phyloP scores from a whole-genome alignment of 2,113 vertebrate genomes.

The Forbesichthys papilliferus region DNA sequence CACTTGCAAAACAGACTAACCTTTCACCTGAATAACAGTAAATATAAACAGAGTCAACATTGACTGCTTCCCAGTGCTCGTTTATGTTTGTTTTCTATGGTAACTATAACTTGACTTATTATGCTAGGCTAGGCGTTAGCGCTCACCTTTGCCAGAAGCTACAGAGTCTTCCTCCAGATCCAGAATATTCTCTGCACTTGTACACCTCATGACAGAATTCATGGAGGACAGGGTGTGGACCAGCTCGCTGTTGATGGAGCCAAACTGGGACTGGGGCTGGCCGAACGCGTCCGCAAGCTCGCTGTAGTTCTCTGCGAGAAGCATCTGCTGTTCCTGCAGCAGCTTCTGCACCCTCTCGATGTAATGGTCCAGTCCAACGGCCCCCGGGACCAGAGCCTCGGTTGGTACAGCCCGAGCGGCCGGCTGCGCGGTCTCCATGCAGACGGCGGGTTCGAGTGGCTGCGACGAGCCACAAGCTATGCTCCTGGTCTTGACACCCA shows the following conservation, averaged over 20 bases:
- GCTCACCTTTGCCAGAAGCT: slow-evolving; percentile 58
- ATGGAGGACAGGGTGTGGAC: slow-evolving; percentile 92
- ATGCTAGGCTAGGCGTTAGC: background rate
- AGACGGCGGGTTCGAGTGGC: background rate
- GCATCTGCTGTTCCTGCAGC: slow-evolving; percentile 90
- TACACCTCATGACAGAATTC: slow-evolving; percentile 89
- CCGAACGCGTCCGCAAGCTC: slow-evolving; percentile 94
- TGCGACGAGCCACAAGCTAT: slow-evolving; percentile 90
- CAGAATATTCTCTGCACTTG: slow-evolving; percentile 81
- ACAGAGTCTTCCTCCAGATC: slow-evolving; percentile 51
- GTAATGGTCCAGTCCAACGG: slow-evolving; percentile 86
- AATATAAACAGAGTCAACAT: background rate
- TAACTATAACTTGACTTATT: too few relatives aligned
- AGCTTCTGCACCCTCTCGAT: slow-evolving; percentile 92
- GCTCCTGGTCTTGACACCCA: slow-evolving; percentile 91
- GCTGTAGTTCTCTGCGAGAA: slow-evolving; percentile 93
- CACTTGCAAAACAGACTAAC: too few relatives aligned
- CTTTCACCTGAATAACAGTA: background rate
- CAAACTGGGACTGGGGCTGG: slow-evolving; percentile 90
- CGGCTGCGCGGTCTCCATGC: background rate
- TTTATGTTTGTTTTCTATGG: too few relatives aligned
- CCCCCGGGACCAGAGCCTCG: slow-evolving; percentile 56
- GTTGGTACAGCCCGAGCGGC: slow-evolving; percentile 4
- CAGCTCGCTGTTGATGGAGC: slow-evolving; percentile 91
- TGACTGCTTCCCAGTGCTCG: background rate